These are phyloP conservation scores for Danaus melanippus DNA, from an alignment of 1,140 invertebrate species.

Conservation along the genomic window DNA sequence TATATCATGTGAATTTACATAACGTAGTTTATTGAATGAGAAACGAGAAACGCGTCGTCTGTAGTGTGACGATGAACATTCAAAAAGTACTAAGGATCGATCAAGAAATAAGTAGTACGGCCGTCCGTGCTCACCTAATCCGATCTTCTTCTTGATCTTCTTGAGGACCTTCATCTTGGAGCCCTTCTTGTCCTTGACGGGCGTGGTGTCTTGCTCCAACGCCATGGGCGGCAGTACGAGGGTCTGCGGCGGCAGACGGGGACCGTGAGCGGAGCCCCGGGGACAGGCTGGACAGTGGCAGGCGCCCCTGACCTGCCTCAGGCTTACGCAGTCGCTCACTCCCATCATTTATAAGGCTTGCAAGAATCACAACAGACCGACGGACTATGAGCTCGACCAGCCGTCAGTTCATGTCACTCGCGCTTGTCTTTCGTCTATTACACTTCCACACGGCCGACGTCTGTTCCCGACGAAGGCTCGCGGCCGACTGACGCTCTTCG, in stretches of 20 bases:
- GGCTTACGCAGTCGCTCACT: conserved; percentile 60
- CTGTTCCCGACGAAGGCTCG: conserved; percentile 45
- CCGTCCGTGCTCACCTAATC: conserved; percentile 50
- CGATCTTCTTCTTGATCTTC: conserved; percentile 70
- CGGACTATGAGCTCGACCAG: no score
- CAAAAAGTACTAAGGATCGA: no score
- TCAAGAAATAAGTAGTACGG: no score
- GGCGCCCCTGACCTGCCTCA: conserved; percentile 50
- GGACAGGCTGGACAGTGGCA: conserved; percentile 65
- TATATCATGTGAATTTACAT: no score
- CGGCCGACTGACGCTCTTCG: conserved; percentile 44
- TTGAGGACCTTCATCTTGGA: conserved; percentile 70
- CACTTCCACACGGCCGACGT: conserved; percentile 26
- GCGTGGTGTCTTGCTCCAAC: conserved; percentile 55
- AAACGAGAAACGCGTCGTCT: no score
- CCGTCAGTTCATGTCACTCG: no score
- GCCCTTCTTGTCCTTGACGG: conserved; percentile 62
- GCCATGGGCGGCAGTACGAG: conserved; percentile 61
- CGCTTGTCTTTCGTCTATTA: no score
- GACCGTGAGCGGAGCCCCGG: conserved; percentile 49
- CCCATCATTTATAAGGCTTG: conserved; percentile 56
- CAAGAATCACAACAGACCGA: conserved; percentile 26
- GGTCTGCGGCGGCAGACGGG: conserved; percentile 50
- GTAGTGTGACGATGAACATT: no score
- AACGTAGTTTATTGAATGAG: no score